Percentiles rank a stretch among this genome's conserved stretches.
Evolutionary conservation across 2,113 vertebrate species (phyloP).

Genomic region (Rhabdornis inornatus): DNA sequence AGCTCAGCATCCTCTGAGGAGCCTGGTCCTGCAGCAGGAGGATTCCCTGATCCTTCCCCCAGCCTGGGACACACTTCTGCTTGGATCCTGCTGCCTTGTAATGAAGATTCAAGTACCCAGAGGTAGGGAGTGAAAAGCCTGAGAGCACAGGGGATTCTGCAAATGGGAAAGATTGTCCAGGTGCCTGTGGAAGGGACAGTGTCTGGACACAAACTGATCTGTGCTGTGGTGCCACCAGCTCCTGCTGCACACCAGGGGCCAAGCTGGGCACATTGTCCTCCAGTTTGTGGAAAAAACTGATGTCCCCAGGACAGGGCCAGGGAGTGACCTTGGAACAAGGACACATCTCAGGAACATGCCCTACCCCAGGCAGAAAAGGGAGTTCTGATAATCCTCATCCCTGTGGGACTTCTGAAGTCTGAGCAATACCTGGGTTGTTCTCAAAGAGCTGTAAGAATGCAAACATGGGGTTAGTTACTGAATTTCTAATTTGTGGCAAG

Average conservation of each 20-base stretch:
- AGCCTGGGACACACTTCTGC: accelerated
- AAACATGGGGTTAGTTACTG: neutral
- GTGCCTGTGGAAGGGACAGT: neutral
- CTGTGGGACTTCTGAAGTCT: neutral
- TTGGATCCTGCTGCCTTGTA: neutral
- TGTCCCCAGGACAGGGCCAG: neutral
- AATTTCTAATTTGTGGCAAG: neutral
- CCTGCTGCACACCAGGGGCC: neutral
- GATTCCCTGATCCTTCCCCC: neutral
- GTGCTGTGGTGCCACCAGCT: neutral
- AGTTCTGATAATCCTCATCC: neutral
- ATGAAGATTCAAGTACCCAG: neutral
- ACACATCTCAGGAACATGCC: accelerated
- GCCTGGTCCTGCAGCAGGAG: neutral
- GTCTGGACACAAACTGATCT: neutral
- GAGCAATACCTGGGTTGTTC: neutral
- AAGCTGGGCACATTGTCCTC: neutral
- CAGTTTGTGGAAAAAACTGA: neutral
- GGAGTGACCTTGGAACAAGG: neutral
- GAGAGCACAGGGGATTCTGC: neutral
- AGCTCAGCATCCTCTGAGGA: neutral
- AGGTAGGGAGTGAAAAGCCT: neutral
- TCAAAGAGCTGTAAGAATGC: neutral
- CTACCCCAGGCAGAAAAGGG: neutral
- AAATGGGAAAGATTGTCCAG: neutral